Conservation (phyloP, 2,888 invertebrate species). For the Arenicola marina region DNA sequence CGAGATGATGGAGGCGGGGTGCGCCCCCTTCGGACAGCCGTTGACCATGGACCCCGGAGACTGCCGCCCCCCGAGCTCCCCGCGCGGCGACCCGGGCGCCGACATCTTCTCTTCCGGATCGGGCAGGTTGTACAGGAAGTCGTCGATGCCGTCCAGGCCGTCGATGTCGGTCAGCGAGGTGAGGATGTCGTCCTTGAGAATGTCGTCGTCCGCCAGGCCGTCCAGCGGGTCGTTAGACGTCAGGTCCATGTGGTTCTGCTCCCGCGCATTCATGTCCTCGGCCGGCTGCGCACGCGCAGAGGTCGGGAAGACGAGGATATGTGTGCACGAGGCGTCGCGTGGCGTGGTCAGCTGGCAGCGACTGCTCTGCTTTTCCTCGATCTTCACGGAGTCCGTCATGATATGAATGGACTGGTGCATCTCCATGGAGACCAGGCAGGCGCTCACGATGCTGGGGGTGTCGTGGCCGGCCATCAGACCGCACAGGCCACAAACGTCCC, state of each 20-base stretch:
- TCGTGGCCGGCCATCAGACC: conserved; percentile 75
- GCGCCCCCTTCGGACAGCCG: background rate
- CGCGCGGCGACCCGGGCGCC: conserved; percentile 19
- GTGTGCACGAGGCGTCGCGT: conserved; percentile 94
- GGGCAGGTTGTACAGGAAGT: conserved; percentile 12
- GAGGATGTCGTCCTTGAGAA: conserved; percentile 2
- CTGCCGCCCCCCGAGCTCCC: background rate
- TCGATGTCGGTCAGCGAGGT: conserved; percentile 1
- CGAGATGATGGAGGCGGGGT: background rate
- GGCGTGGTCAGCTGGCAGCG: conserved; percentile 79
- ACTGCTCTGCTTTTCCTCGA: conserved; percentile 42
- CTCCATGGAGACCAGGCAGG: conserved; percentile 96
- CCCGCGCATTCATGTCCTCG: too few relatives aligned
- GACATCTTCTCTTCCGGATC: conserved; percentile 6
- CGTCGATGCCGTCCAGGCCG: conserved; percentile 19
- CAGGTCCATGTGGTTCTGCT: conserved; percentile 19
- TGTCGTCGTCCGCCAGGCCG: conserved; percentile 8
- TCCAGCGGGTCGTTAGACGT: conserved; percentile 14
- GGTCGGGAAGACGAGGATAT: conserved; percentile 97
- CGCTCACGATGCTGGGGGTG: conserved; percentile 90
- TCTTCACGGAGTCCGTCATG: conserved; percentile 57
- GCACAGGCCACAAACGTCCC: conserved; percentile 90
- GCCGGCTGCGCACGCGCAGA: conserved; percentile 63
- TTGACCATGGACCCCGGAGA: conserved; percentile 1
- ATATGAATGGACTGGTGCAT: conserved; percentile 80